These are phyloP conservation scores for Apis mellifera DNA, from an alignment of 1,140 invertebrate genomes.

Conservation along the genomic window DNA sequence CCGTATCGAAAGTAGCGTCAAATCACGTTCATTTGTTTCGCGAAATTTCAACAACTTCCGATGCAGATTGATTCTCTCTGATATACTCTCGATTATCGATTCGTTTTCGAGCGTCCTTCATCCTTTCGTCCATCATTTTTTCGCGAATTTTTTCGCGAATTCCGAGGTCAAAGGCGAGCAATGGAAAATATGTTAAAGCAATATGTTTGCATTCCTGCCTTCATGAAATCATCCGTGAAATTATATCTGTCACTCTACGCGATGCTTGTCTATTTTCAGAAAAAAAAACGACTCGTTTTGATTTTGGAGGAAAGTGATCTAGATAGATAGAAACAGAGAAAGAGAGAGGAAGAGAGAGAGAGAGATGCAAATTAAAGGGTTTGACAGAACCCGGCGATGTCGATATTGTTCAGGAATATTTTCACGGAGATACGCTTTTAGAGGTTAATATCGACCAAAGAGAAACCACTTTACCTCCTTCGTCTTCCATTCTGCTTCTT, in stretches of 20 bases:
- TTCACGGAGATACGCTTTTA: background rate
- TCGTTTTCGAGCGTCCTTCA: background rate
- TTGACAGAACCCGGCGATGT: background rate
- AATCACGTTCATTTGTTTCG: constrained; percentile 30
- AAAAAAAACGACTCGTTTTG: constrained; percentile 3
- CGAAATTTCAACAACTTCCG: constrained; percentile 13
- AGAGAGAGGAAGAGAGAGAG: no score
- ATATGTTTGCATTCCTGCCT: constrained; percentile 35
- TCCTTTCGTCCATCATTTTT: background rate
- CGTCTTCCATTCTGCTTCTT: background rate
- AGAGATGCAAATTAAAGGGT: background rate
- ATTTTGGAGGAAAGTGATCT: background rate
- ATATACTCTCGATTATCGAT: no score
- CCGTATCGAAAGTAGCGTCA: constrained; percentile 33
- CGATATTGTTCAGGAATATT: background rate
- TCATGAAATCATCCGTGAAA: constrained; percentile 67
- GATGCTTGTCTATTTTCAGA: background rate
- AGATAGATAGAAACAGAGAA: no score
- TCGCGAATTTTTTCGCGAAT: no score
- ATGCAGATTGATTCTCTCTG: no score
- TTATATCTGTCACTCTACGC: constrained; percentile 26
- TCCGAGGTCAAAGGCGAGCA: no score
- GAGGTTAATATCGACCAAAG: constrained; percentile 17
- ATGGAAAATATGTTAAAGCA: no score
- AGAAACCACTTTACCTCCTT: background rate